phyloP scores from a whole-genome alignment of 2,113 vertebrate genomes.

The Xenus cinereus region DNA sequence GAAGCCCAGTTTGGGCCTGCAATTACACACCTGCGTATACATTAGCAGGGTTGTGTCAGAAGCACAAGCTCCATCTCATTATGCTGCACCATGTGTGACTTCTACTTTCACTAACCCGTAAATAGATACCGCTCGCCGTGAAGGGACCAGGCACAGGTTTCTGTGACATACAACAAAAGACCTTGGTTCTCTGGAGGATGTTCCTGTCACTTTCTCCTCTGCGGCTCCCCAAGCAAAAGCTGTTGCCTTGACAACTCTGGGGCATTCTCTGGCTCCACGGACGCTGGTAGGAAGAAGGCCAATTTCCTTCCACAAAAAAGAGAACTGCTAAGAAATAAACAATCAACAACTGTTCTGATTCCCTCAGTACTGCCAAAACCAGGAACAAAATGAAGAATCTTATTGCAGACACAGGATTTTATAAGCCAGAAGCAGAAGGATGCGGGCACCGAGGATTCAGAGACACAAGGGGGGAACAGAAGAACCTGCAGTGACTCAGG shows the following conservation, averaged over 20 bases:
- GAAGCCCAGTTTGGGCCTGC: not conserved
- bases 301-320: conserved; percentile 43
- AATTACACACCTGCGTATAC: not conserved
- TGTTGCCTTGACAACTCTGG: conserved; percentile 78
- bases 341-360: not conserved
- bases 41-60: not conserved
- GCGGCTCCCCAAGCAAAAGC: conserved; percentile 57
- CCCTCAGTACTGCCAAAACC: not conserved
- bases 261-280: conserved; percentile 47
- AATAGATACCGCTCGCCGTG: not conserved
- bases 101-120: not conserved
- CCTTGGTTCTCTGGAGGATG: conserved; percentile 25
- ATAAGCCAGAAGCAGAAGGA: not conserved
- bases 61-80: not conserved
- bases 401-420: not conserved
- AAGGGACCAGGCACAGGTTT: not conserved
- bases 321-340: conserved; percentile 5
- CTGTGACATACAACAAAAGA: conserved; percentile 11
- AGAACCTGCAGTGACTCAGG: not conserved
- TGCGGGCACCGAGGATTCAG: not conserved
- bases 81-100: not conserved
- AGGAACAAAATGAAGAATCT: not conserved
- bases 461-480: not conserved
- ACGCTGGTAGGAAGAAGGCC: conserved; percentile 38
- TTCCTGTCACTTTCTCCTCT: conserved; percentile 55